Conservation (phyloP, 2,888 invertebrate genomes). For the Drosophila barbarae region DNA sequence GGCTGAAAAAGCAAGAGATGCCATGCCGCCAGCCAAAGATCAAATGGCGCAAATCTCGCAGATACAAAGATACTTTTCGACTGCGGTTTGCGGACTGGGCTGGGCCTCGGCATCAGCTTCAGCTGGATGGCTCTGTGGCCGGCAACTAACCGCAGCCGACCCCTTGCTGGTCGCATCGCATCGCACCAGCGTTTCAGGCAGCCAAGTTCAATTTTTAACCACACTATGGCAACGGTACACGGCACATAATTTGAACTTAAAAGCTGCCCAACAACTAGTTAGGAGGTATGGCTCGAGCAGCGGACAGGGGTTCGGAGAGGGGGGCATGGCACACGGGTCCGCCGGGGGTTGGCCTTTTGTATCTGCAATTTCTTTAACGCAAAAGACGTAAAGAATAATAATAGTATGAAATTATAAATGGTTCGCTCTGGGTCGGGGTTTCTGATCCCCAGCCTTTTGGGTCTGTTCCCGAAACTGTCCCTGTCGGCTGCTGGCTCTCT, state of each 20-base stretch:
- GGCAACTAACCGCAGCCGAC: constrained; percentile 58
- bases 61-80: constrained; percentile 61
- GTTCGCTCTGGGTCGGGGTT: constrained; percentile 37
- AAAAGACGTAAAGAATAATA: constrained; percentile 59
- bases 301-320: background rate
- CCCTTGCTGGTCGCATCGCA: constrained; percentile 1
- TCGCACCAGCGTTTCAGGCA: constrained; percentile 36
- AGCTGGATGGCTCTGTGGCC: constrained; percentile 20
- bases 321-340: background rate
- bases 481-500: constrained; percentile 18
- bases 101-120: constrained; percentile 13
- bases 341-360: constrained; percentile 27
- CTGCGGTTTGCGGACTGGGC: constrained; percentile 54
- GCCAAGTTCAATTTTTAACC: constrained; percentile 68
- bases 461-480: constrained; percentile 30
- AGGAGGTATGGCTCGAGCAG: constrained; percentile 5
- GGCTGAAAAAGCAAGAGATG: constrained; percentile 42
- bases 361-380: constrained; percentile 51
- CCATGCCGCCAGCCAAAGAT: constrained; percentile 68
- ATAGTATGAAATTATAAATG: constrained; percentile 70
- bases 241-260: constrained; percentile 65
- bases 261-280: constrained; percentile 41
- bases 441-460: constrained; percentile 35
- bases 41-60: constrained; percentile 65
- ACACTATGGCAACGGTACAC: constrained; percentile 59